Conservation (phyloP, 92 coral and sea anemone species). For the Actinernus sp. region DNA sequence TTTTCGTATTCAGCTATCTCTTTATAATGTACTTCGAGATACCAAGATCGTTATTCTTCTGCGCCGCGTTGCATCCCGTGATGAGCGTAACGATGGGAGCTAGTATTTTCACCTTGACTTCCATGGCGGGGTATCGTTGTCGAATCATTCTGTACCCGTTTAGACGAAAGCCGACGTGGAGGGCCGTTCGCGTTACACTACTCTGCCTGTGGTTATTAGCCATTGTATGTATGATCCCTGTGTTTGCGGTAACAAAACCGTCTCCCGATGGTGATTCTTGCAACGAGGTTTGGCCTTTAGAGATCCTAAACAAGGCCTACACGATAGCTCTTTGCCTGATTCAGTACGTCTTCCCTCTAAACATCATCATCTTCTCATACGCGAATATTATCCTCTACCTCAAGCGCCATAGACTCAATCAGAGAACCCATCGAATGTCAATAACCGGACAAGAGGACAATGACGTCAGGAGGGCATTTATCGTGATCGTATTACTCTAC, state of each 20-base stretch:
- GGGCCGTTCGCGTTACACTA: neutral
- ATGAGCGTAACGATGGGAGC: neutral
- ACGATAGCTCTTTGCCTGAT: slow-evolving; percentile 1
- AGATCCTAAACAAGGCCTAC: slow-evolving; percentile 7
- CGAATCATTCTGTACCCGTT: neutral
- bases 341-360: slow-evolving; percentile 10
- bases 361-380: slow-evolving; percentile 4
- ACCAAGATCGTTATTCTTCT: neutral
- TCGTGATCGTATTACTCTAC: slow-evolving; percentile 5
- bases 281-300: slow-evolving; percentile 7
- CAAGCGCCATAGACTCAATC: neutral
- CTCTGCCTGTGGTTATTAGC: neutral
- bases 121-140: neutral
- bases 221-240: neutral
- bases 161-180: neutral
- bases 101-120: neutral
- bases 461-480: slow-evolving; percentile 4
- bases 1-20: neutral
- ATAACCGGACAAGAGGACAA: neutral
- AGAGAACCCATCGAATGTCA: neutral
- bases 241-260: neutral
- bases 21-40: neutral
- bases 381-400: slow-evolving; percentile 2
- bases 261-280: neutral
- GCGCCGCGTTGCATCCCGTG: neutral